phyloP scores from a whole-genome alignment of 2,888 invertebrate species.

The Seira musarum region DNA sequence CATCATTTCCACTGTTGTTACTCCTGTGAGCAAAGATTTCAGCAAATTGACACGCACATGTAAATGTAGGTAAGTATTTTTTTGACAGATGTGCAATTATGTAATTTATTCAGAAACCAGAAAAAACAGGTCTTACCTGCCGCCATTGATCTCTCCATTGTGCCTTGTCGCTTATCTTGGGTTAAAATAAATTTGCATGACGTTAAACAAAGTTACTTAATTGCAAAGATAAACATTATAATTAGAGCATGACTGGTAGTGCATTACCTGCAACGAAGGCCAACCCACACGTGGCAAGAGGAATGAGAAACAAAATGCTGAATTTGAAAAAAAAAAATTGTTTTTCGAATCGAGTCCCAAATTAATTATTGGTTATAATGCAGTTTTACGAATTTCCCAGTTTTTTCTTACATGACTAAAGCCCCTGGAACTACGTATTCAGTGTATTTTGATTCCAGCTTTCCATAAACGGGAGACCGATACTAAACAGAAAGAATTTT shows the following conservation, averaged over 20 bases:
- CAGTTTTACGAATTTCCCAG: too few relatives aligned
- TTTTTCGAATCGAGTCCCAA: background rate
- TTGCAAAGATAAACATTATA: background rate
- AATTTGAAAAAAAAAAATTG: background rate
- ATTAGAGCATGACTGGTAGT: too few relatives aligned
- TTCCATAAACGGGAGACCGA: slow-evolving; percentile 36
- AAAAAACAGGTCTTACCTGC: slow-evolving; percentile 44
- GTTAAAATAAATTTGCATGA: background rate
- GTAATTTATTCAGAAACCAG: slow-evolving; percentile 29
- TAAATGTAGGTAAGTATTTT: too few relatives aligned
- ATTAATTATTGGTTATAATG: background rate
- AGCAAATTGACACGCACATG: too few relatives aligned
- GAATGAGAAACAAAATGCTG: slow-evolving; percentile 43
- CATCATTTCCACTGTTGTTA: slow-evolving; percentile 40
- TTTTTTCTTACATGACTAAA: slow-evolving; percentile 39
- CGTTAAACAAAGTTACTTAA: too few relatives aligned
- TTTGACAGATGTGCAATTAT: too few relatives aligned
- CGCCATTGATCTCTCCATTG: slow-evolving; percentile 43
- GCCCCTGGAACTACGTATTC: slow-evolving; percentile 48
- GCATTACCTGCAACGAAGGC: slow-evolving; percentile 44
- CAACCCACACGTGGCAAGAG: slow-evolving; percentile 37
- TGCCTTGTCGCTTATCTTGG: slow-evolving; percentile 44
- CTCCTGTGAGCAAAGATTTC: background rate
- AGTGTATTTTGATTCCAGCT: slow-evolving; percentile 26
- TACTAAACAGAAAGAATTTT: slow-evolving; percentile 27